A percentile compares a stretch with the other conserved stretches of the same genome.
These are phyloP conservation scores for Oceanodroma leucorhoa DNA, from an alignment of 2,797 vertebrate genomes.

Conservation along the genomic window DNA sequence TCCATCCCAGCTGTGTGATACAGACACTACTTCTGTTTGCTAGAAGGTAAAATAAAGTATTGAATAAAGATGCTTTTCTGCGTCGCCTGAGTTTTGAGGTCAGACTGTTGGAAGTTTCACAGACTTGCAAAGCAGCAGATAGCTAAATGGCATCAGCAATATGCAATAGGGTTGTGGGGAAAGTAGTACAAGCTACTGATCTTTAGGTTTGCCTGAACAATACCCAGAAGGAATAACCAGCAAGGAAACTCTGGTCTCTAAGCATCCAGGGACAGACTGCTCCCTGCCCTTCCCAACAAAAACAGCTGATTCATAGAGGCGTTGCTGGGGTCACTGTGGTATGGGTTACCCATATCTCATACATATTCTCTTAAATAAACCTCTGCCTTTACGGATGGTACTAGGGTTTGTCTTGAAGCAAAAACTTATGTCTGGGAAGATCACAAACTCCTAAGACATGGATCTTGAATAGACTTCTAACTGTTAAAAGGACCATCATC, in stretches of 20 bases:
- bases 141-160: neutral
- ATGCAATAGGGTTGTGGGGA: neutral
- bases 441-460: neutral
- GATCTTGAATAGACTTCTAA: neutral
- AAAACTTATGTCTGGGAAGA: neutral
- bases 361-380: neutral
- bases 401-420: neutral
- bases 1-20: neutral
- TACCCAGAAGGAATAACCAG: neutral
- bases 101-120: neutral
- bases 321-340: neutral
- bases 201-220: neutral
- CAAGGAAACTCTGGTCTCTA: neutral
- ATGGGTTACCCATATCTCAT: neutral
- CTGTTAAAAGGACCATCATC: neutral
- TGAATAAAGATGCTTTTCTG: neutral
- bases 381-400: neutral
- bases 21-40: neutral
- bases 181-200: neutral
- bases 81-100: neutral
- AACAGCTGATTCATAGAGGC: rapidly evolving
- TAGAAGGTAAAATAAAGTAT: neutral
- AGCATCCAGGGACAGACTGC: neutral
- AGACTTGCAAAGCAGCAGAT: neutral
- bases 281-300: neutral